Evolutionary conservation across 2,797 vertebrate species (phyloP).

Genomic region (Orestias chungarensis): DNA sequence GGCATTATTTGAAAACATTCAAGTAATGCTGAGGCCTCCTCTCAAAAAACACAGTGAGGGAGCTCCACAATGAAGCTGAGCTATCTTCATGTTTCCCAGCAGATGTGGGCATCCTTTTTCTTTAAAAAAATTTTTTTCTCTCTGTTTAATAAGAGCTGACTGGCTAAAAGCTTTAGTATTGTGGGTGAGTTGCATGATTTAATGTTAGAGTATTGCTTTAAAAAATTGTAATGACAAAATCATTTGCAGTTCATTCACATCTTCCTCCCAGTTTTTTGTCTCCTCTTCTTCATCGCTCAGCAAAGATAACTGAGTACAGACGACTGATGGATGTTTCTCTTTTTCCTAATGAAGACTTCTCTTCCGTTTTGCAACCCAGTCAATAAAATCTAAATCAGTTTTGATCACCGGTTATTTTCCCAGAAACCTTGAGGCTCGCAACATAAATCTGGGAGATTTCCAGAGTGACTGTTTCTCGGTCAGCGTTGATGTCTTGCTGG

Average conservation of each 20-base stretch:
- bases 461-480: too few relatives aligned
- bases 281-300: too few relatives aligned
- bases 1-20: too few relatives aligned
- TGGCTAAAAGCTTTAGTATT: neutral
- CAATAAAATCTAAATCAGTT: too few relatives aligned
- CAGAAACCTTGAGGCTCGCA: too few relatives aligned
- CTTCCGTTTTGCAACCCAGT: too few relatives aligned
- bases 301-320: too few relatives aligned
- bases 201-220: neutral
- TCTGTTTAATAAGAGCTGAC: neutral
- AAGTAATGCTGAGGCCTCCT: neutral
- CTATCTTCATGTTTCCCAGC: neutral
- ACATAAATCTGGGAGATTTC: too few relatives aligned
- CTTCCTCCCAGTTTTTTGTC: neutral
- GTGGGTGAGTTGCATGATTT: neutral
- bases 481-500: too few relatives aligned
- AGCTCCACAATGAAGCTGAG: neutral
- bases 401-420: too few relatives aligned
- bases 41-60: neutral
- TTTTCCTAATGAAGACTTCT: too few relatives aligned
- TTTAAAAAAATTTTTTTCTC: neutral
- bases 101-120: neutral
- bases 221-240: neutral
- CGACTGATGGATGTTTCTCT: too few relatives aligned
- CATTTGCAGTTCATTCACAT: neutral